Evolutionary conservation across 2,888 invertebrate species (phyloP), one percentile per base, ranked within the genome.

Genomic region (Caenorhabditis virilis): DNA sequence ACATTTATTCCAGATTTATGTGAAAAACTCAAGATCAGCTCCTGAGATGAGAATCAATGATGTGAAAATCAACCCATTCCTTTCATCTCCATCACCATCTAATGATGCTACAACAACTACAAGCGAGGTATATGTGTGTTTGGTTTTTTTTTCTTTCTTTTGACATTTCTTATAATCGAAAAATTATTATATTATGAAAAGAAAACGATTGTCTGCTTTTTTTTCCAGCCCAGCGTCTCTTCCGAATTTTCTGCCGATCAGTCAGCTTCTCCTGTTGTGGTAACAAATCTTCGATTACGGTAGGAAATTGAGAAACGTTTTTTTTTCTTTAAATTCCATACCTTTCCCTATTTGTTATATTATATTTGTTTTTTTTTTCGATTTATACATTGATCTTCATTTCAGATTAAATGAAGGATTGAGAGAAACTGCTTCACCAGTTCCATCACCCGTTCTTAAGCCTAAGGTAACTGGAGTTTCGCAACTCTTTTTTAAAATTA

Each of bases 1-100:
- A 36, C 9, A 42, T n/a, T 15, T 16, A 16, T 63, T 55, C n/a
- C 59, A 66, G 66, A 50, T 66, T 49, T 60, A 57, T 33, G 66
- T 66, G 18, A 66, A 66, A 33, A 60, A 57, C 23, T 60, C 66
- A 6, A 41, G 60, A 6, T 66, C 66, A 1, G 66, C 66, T 1
- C 66, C 66, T 15, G 66, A 66, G 42, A 66, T 66, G 66, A 46
- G 57, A 18, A 50, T 66, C 7, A 48, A 60, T 30, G 66, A 66
- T 15, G 35, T 56, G 6, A 66, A 57, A 23, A 48, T 55, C 27
- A 36, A 39, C 35, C 49, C 58, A 41, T 64, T 59, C 18, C 30
- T 60, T 27, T 58, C 66, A 26, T 60, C 60, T 20, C 60, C 56
- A 42, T 61, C 60, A 7, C 54, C 66, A 25, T 61, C 60, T 7